These are phyloP conservation scores for Achroia grisella DNA, from an alignment of 1,140 invertebrate genomes.

Conservation along the genomic window DNA sequence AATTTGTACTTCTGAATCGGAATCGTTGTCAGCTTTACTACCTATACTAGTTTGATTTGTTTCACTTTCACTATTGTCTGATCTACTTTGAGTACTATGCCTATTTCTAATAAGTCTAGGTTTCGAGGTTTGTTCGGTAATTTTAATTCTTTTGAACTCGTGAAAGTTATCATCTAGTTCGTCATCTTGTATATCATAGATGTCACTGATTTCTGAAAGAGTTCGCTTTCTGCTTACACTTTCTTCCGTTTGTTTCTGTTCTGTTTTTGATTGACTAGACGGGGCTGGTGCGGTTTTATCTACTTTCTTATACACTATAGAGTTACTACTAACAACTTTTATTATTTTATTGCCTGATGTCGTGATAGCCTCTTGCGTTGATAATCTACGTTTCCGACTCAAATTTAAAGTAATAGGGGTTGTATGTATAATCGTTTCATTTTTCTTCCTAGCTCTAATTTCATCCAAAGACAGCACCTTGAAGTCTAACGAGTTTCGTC, in stretches of 20 bases:
- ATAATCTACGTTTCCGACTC: conserved; percentile 48
- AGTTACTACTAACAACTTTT: conserved; percentile 61
- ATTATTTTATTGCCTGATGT: conserved; percentile 60
- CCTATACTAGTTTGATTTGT: conserved; percentile 21
- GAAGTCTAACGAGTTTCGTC: conserved; percentile 44
- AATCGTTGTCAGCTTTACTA: conserved; percentile 32
- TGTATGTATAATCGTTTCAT: conserved; percentile 35
- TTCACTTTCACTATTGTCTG: conserved; percentile 24
- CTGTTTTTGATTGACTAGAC: conserved; percentile 23
- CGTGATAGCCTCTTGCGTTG: conserved; percentile 53
- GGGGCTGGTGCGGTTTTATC: conserved; percentile 32
- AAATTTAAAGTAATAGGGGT: conserved; percentile 49
- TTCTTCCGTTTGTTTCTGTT: conserved; percentile 27
- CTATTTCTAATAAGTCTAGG: conserved; percentile 53
- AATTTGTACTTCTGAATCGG: conserved; percentile 55
- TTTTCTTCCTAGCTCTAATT: conserved; percentile 49
- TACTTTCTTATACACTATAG: conserved; percentile 60
- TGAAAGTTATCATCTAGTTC: conserved; percentile 57
- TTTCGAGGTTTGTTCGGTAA: conserved; percentile 40
- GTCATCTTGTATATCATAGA: conserved; percentile 48
- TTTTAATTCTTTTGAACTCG: conserved; percentile 61
- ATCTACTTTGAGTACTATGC: conserved; percentile 13
- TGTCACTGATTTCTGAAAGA: conserved; percentile 49
- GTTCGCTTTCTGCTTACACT: conserved; percentile 44
- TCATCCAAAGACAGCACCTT: conserved; percentile 58